Conservation (phyloP, 2,113 vertebrate species). For the Ramphastos sulfuratus region DNA sequence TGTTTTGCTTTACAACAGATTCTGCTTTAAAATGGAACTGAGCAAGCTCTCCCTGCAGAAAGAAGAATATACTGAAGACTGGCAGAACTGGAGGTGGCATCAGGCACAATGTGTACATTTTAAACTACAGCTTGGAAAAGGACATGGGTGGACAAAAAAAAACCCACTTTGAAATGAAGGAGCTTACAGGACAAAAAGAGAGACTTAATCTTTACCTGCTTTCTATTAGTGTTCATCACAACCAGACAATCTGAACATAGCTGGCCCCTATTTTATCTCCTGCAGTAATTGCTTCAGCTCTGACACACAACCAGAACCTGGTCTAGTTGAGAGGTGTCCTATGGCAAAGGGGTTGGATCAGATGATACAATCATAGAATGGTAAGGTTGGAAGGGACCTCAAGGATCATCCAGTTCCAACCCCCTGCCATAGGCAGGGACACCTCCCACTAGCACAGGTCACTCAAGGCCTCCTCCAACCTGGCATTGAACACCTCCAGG, state of each 20-base stretch:
- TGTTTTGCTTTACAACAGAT: not conserved
- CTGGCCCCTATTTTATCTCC: not conserved
- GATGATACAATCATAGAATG: no score
- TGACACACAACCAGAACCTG: not conserved
- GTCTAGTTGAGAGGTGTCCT: no score
- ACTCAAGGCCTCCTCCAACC: no score
- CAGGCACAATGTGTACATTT: not conserved
- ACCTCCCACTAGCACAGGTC: no score
- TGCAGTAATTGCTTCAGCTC: not conserved
- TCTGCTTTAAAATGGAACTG: not conserved
- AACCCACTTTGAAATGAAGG: not conserved
- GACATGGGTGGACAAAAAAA: not conserved
- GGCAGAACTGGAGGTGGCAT: not conserved
- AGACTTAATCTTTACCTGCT: not conserved
- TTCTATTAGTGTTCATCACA: not conserved
- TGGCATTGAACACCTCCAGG: no score
- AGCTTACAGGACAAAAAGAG: not conserved
- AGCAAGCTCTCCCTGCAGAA: not conserved
- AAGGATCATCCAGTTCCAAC: no score
- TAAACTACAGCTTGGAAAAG: not conserved
- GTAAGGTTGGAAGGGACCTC: no score
- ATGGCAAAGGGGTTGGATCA: no score
- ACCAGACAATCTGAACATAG: not conserved
- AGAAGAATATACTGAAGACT: not conserved
- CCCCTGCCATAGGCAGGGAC: no score